phyloP scores from a whole-genome alignment of 2,113 vertebrate species.

The Gymnorhina tibicen region DNA sequence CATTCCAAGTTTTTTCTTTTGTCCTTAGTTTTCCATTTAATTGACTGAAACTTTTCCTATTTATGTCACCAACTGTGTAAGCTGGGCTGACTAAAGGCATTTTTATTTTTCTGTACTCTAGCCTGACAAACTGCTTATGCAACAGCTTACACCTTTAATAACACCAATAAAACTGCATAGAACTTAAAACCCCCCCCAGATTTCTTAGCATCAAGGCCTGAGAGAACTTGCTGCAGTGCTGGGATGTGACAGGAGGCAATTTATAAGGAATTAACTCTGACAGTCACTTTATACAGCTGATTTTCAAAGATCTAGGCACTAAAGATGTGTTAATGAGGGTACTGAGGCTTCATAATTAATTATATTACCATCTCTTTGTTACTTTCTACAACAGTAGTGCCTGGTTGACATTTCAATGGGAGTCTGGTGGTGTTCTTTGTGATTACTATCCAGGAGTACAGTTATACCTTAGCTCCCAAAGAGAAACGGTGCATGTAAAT shows the following conservation, averaged over 20 bases:
- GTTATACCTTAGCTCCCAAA: constrained; percentile 49
- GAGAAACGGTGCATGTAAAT: constrained; percentile 34
- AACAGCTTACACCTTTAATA: background rate
- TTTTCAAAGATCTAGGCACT: constrained; percentile 57
- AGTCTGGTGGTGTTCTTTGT: constrained; percentile 52
- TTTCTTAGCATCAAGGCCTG: background rate
- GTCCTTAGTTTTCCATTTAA: background rate
- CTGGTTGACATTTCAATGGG: constrained; percentile 56
- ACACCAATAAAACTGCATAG: background rate
- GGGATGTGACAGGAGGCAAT: constrained; percentile 50
- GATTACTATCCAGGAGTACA: constrained; percentile 55
- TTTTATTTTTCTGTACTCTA: background rate
- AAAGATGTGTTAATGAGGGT: constrained; percentile 66
- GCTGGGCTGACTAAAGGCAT: background rate
- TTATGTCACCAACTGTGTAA: background rate
- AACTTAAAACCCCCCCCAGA: accelerated
- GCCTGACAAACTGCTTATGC: background rate
- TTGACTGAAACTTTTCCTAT: background rate
- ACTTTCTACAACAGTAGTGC: constrained; percentile 10
- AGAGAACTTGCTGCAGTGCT: constrained; percentile 22
- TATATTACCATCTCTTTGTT: constrained; percentile 64
- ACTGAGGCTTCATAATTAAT: constrained; percentile 63
- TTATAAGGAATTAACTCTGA: constrained; percentile 59
- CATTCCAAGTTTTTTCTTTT: background rate
- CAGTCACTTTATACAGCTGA: constrained; percentile 55